phyloP scores from a whole-genome alignment of 2,113 vertebrate species.

The Macheiramphus alcinus region DNA sequence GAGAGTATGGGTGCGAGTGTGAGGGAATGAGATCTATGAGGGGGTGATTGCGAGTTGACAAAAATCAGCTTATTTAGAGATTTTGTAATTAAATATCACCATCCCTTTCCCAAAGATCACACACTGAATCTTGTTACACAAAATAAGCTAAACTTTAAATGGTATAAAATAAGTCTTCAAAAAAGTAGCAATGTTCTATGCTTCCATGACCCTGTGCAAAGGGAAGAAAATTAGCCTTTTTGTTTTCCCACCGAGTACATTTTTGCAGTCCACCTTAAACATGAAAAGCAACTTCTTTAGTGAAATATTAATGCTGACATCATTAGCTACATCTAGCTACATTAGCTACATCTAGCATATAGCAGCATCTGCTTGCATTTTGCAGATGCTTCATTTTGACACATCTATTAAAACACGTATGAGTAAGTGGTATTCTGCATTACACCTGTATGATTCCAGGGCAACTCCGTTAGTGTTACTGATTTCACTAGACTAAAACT shows the following conservation, averaged over 20 bases:
- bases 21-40: not conserved
- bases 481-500: not conserved
- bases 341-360: not conserved
- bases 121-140: not conserved
- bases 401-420: not conserved
- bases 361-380: not conserved
- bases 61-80: not conserved
- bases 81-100: not conserved
- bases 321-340: not conserved
- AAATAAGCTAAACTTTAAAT: not conserved
- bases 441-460: not conserved
- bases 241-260: not conserved
- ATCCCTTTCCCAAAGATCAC: not conserved
- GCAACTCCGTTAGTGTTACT: not conserved
- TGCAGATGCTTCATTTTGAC: not conserved
- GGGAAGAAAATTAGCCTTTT: not conserved
- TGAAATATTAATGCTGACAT: conserved; percentile 18
- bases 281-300: not conserved
- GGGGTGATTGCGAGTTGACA: not conserved
- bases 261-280: not conserved
- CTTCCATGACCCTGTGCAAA: not conserved
- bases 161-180: not conserved
- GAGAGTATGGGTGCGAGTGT: not conserved
- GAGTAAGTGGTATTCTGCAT: not conserved
- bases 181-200: not conserved